These are phyloP conservation scores for Eupelmus urozonus DNA, from an alignment of 2,888 invertebrate genomes.

Conservation along the genomic window DNA sequence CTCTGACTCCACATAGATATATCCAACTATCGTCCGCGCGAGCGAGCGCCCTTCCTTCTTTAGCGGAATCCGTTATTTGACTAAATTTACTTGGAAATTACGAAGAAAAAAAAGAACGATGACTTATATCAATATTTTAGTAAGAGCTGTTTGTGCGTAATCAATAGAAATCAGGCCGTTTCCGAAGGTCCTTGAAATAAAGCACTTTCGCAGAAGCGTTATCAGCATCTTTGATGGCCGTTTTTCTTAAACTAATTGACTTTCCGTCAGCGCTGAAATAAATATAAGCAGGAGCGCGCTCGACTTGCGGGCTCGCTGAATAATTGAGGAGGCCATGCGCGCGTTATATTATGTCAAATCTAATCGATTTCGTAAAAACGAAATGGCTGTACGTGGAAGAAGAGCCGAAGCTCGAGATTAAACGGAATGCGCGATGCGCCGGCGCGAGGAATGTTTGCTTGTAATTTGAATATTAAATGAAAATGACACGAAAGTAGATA, in stretches of 20 bases:
- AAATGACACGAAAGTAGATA: constrained; percentile 31
- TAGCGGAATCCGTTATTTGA: too few species aligned
- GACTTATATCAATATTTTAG: too few species aligned
- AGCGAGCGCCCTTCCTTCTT: neutral
- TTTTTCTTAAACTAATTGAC: neutral
- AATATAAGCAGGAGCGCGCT: too few species aligned
- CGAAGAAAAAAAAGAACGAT: too few species aligned
- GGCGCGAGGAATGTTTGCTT: constrained; percentile 28
- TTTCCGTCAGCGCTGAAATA: too few species aligned
- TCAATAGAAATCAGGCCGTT: too few species aligned
- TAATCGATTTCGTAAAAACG: constrained; percentile 17
- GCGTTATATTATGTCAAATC: constrained; percentile 6
- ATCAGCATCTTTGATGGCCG: neutral
- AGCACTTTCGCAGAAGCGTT: neutral
- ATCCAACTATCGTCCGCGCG: too few species aligned
- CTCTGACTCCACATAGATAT: too few species aligned
- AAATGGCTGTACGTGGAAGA: neutral
- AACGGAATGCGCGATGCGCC: neutral
- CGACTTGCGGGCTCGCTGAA: too few species aligned
- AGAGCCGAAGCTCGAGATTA: neutral
- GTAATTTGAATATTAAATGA: constrained; percentile 45
- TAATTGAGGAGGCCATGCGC: neutral
- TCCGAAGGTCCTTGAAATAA: too few species aligned
- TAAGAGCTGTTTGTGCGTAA: too few species aligned
- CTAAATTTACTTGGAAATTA: too few species aligned